Base-by-base conservation (phyloP, 2,113 vertebrate genomes). In the Thymallus thymallus region DNA sequence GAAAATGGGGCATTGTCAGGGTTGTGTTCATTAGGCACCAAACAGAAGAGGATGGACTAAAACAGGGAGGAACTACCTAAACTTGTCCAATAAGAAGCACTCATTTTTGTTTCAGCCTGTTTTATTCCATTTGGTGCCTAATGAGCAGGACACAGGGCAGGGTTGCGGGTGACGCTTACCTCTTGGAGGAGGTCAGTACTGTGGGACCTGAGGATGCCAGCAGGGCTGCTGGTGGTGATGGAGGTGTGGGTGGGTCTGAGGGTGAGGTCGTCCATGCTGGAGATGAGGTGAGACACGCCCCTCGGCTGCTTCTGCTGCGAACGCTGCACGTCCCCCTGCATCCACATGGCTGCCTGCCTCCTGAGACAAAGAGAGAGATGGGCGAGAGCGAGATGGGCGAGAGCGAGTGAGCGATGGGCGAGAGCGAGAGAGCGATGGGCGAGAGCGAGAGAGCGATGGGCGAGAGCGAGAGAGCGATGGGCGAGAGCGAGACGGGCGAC, bases 291-390 rank as follows among this genome's bases (percentile, higher is more conserved):
- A 68, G 92, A 89, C 72, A 95, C 81, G 2, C 79, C 88, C 75
- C 87, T 94, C 65, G 90, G 92, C 68, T 90, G 89, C 84, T 95
- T 94, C 78, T 83, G 87, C 68, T 82, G 85, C 45, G 94, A 91
- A 66, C 84, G 91, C 63, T 91, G 91, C 68, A 92, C 81, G 76
- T 98, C 95, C 62, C 97, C 95, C 76, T 96, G 94, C 69, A 92
- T 79, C 97, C 98, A 99, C 60, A 99, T 80, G 1, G 85, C 85
- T 0, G 92, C 75, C 86, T 99, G 97, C 74, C 96, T 98, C 88
- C 98, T 99, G 91, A 0, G 35, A 41, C 35, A 41, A 5, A 79
- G 6, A 80, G 20, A 79, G 7, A 61, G 35, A 41, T n/a, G 35
- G 35, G 12, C 16, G 32, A 7, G 61, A 46, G 35, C 1, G 35